Evolutionary conservation across 2,797 vertebrate genomes (phyloP).

Genomic region (Chloroceryle amazona): DNA sequence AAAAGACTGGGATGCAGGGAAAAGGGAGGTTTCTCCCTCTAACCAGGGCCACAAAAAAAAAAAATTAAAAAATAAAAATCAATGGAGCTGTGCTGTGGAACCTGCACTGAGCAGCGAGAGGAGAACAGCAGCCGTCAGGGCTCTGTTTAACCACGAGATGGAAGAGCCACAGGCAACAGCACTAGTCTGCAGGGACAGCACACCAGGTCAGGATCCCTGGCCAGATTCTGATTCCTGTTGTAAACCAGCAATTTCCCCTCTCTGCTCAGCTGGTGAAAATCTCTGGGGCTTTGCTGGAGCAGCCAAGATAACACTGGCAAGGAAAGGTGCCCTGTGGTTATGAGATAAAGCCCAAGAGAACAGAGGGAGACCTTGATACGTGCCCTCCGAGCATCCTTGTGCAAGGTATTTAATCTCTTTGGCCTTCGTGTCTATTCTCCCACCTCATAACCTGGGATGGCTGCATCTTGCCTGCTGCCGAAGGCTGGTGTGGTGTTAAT

Average conservation of each 20-base stretch:
- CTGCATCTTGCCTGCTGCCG: neutral
- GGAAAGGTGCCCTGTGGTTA: neutral
- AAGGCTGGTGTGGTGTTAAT: neutral
- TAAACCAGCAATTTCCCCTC: neutral
- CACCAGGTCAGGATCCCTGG: neutral
- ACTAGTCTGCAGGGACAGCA: neutral
- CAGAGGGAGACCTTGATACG: neutral
- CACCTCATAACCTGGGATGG: neutral
- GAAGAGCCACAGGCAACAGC: slow-evolving; percentile 8
- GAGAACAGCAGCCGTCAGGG: slow-evolving; percentile 7
- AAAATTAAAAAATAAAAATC: neutral
- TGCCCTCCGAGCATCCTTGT: neutral
- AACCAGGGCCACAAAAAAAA: neutral
- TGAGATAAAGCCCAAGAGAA: neutral
- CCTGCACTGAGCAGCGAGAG: neutral
- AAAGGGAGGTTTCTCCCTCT: neutral
- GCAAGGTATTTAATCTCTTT: neutral
- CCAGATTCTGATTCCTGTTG: neutral
- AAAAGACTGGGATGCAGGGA: neutral
- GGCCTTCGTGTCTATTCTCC: neutral
- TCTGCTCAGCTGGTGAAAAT: neutral
- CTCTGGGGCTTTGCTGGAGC: neutral
- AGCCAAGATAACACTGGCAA: neutral
- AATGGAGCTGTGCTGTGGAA: slow-evolving; percentile 41
- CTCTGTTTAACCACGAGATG: neutral